A percentile compares a stretch with the other conserved stretches of the same genome.
These are phyloP conservation scores for Leucoraja ocellata DNA, from an alignment of 2,797 vertebrate species.

Conservation along the genomic window DNA sequence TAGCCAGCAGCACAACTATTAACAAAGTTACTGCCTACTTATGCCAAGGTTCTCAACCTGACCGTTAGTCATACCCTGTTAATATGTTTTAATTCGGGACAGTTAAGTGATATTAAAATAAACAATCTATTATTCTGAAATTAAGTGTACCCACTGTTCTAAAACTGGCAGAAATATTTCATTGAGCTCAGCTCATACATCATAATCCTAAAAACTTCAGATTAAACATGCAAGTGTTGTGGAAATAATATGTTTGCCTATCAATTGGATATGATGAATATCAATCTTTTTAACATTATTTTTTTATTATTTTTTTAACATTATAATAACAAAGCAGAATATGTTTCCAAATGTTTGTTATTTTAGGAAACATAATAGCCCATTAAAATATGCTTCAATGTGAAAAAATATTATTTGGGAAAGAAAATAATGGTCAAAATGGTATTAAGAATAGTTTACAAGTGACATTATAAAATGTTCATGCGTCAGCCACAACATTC, in stretches of 20 bases:
- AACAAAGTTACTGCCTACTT: not conserved
- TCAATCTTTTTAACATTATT: not conserved
- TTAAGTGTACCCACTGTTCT: not conserved
- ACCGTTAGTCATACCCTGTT: not conserved
- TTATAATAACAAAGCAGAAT: not conserved
- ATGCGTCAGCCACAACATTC: not conserved
- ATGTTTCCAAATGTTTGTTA: not conserved
- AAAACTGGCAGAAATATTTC: not conserved
- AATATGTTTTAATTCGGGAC: not conserved
- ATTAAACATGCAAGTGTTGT: not conserved
- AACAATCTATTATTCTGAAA: not conserved
- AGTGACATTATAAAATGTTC: not conserved
- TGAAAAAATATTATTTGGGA: conserved; percentile 8
- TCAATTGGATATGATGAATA: not conserved
- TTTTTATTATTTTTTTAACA: not conserved
- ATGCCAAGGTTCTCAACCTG: not conserved
- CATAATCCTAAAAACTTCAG: not conserved
- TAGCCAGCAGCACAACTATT: conserved; percentile 35
- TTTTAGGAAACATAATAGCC: not conserved
- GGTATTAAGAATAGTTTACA: not conserved
- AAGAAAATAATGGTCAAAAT: not conserved
- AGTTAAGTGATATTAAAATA: conserved; percentile 19
- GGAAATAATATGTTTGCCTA: not conserved
- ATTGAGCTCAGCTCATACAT: not conserved
- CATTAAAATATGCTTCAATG: not conserved